Conservation (phyloP, 1,140 invertebrate species). For the Apis dorsata region DNA sequence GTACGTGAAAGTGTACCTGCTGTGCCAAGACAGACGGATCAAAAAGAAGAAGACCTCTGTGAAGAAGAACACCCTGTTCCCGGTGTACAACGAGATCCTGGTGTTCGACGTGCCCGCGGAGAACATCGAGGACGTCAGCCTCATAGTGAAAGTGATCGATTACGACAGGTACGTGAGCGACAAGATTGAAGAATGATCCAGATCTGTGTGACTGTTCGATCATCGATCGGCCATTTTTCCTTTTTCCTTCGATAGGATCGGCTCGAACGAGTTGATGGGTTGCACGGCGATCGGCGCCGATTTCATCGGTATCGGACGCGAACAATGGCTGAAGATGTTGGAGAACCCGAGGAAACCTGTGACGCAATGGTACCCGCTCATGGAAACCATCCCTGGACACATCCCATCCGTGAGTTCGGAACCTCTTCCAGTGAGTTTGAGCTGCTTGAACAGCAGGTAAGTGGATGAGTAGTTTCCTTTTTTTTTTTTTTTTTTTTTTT, state of each 20-base stretch:
- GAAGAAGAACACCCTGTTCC: constrained; percentile 86
- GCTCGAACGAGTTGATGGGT: constrained; percentile 92
- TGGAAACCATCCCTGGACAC: constrained; percentile 84
- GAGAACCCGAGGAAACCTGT: constrained; percentile 91
- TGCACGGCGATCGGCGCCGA: constrained; percentile 89
- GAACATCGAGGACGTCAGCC: constrained; percentile 90
- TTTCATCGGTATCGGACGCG: constrained; percentile 88
- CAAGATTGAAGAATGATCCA: neutral
- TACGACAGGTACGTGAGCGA: constrained; percentile 87
- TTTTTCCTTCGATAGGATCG: constrained; percentile 83
- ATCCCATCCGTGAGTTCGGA: constrained; percentile 80
- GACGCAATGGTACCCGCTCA: constrained; percentile 91
- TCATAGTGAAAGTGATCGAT: constrained; percentile 93
- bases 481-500: neutral
- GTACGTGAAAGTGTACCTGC: constrained; percentile 88
- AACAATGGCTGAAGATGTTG: constrained; percentile 95
- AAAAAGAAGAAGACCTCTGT: constrained; percentile 90
- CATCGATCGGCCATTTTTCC: neutral
- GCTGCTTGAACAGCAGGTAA: constrained; percentile 85
- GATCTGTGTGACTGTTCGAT: too few relatives aligned
- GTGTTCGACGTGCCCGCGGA: constrained; percentile 87
- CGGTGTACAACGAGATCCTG: constrained; percentile 90
- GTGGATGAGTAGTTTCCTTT: neutral
- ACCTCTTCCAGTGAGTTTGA: constrained; percentile 82
- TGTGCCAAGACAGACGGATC: constrained; percentile 83